These are phyloP conservation scores for Panulirus ornatus DNA, from an alignment of 1,140 invertebrate genomes.

Conservation along the genomic window DNA sequence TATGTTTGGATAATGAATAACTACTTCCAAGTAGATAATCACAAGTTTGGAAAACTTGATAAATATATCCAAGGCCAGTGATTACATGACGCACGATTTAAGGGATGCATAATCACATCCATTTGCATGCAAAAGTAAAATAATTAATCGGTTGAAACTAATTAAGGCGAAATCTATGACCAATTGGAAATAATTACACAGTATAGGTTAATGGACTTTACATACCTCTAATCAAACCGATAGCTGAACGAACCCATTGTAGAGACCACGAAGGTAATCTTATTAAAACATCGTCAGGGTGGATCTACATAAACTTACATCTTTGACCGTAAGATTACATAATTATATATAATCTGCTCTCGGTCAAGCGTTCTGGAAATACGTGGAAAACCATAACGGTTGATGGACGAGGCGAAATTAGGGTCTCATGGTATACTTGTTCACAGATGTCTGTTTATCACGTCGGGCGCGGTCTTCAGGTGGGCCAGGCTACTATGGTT, in stretches of 20 bases:
- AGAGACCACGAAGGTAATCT: not conserved
- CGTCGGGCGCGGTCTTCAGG: too few relatives aligned
- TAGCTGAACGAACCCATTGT: not conserved
- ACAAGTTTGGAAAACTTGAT: not conserved
- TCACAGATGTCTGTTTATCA: conserved; percentile 8
- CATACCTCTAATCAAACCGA: not conserved
- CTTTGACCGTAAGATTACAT: not conserved
- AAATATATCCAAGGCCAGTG: not conserved
- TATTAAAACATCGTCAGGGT: not conserved
- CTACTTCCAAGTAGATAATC: not conserved
- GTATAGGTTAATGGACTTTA: not conserved
- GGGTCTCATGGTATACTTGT: not conserved
- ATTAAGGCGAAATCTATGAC: not conserved
- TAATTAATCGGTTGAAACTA: conserved; percentile 1
- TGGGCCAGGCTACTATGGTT: too few relatives aligned
- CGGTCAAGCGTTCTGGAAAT: conserved; percentile 2
- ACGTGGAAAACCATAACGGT: not conserved
- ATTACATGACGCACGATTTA: not conserved
- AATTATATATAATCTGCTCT: conserved; percentile 13
- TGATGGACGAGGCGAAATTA: not conserved
- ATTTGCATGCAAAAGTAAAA: not conserved
- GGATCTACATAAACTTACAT: conserved; percentile 1
- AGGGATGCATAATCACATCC: not conserved
- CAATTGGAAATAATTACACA: conserved; percentile 11
- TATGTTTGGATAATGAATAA: not conserved